Percentiles rank a stretch among this genome's conserved stretches.
Conservation (phyloP, 1,140 invertebrate genomes). For the Zaprionus lachaisei region DNA sequence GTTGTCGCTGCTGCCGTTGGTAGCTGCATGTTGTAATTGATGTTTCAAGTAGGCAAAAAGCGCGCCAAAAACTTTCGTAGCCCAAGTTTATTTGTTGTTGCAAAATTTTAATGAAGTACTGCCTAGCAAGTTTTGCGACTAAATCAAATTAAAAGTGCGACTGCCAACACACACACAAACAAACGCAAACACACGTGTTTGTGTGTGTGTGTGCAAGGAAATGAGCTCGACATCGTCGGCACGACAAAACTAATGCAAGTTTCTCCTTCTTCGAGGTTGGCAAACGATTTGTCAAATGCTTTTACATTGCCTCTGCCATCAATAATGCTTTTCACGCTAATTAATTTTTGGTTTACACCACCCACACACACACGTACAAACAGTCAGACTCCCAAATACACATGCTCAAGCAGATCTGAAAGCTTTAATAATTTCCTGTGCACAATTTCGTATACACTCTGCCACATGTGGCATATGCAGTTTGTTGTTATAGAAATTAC, state of each 20-base stretch:
- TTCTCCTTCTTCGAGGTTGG: slow-evolving; percentile 34
- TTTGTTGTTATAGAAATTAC: background rate
- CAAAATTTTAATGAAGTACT: slow-evolving; percentile 78
- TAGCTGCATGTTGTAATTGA: slow-evolving; percentile 63
- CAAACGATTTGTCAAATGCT: slow-evolving; percentile 45
- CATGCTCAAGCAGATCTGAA: slow-evolving; percentile 11
- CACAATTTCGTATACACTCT: slow-evolving; percentile 20
- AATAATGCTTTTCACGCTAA: slow-evolving; percentile 82
- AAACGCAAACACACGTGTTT: background rate
- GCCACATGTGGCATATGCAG: background rate
- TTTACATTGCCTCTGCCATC: slow-evolving; percentile 51
- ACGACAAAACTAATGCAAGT: slow-evolving; percentile 75
- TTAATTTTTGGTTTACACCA: slow-evolving; percentile 70
- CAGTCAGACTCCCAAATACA: slow-evolving; percentile 21
- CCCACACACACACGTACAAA: slow-evolving; percentile 35
- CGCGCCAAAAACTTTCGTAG: slow-evolving; percentile 66
- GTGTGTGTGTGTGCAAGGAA: slow-evolving; percentile 49
- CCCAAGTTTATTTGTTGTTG: slow-evolving; percentile 77
- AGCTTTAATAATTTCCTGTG: slow-evolving; percentile 69
- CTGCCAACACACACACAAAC: slow-evolving; percentile 24
- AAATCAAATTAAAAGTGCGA: slow-evolving; percentile 77
- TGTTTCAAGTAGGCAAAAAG: slow-evolving; percentile 76
- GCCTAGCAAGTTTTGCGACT: slow-evolving; percentile 75
- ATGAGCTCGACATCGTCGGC: slow-evolving; percentile 59
- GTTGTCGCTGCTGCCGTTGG: slow-evolving; percentile 12